Conservation (phyloP, 2,797 vertebrate species). For the Acridotheres tristis region DNA sequence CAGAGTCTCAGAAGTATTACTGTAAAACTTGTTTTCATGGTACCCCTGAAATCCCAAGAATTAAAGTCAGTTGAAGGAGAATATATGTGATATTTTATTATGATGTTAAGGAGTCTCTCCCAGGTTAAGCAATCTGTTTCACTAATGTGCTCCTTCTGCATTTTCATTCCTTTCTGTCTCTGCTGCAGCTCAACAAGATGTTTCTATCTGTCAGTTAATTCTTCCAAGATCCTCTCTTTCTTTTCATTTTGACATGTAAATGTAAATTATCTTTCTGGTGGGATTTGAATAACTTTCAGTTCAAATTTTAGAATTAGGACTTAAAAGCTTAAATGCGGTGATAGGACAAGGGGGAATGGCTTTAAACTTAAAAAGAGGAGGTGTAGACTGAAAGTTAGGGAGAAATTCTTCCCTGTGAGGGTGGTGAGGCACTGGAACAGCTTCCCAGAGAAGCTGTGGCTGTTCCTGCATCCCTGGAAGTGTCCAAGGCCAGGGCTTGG, state of each 20-base stretch:
- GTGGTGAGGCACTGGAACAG: fast-evolving
- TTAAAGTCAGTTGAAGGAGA: not conserved
- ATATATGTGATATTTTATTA: not conserved
- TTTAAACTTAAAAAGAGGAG: not conserved
- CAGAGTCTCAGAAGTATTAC: not conserved
- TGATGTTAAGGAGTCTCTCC: not conserved
- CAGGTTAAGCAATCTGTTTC: not conserved
- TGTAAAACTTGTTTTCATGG: not conserved
- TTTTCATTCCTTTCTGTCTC: not conserved
- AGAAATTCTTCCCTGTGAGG: not conserved
- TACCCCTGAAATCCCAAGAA: not conserved
- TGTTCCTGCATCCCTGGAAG: not conserved
- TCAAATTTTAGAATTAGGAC: not conserved
- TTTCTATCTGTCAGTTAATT: not conserved
- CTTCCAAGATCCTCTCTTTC: not conserved
- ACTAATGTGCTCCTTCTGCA: not conserved
- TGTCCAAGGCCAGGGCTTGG: not conserved
- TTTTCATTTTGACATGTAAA: not conserved
- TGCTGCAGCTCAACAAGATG: not conserved
- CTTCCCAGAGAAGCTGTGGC: not conserved
- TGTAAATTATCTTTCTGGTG: not conserved
- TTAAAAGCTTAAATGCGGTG: fast-evolving
- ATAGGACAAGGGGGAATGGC: not conserved
- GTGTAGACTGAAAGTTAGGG: not conserved
- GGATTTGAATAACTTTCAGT: not conserved